Evolutionary conservation across 2,888 invertebrate genomes (phyloP), one percentile per base, ranked within the genome.

Genomic region (Petrophora chlorosata): DNA sequence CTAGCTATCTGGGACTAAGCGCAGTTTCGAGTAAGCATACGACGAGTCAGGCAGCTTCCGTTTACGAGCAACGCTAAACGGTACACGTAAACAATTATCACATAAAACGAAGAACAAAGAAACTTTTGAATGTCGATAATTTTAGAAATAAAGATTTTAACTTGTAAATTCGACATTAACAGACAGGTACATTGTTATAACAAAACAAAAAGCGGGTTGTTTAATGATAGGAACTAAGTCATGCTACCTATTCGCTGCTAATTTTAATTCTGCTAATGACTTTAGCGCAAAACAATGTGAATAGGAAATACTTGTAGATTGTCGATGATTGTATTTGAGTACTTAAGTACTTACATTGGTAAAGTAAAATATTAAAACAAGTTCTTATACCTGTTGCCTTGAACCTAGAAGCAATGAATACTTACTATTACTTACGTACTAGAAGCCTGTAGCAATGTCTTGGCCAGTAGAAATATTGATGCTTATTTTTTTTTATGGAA

Each of bases 81-180:
- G 30, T 30, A 46, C 50, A 53, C 61, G 65, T 83, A 84, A 82
- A 84, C 84, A 84, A 79, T 79, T 75, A 80, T 73, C 73, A 67
- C 73, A 77, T 76, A 68, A 84, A 81, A 79, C 68, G 53, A 61
- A 77, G 77, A 81, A 85, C 84, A 85, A 85, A 85, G 83, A 65
- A 67, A 62, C 63, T 54, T 62, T 53, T 64, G 52, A 49, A 61
- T 56, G 62, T 56, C 59, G 61, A 66, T 71, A 61, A 67, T 65
- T 69, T 65, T 35, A 57, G 39, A 25, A 34, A 48, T 54, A 59
- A 55, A 52, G 47, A 41, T 52, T 54, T 47, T 10, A 43, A 36
- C 50, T 45, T 53, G 40, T 36, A 22, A 51, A 40, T 44, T 48
- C 3, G 22, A 29, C 33, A 49, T 26, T 30, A 38, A 41, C 42